Evolutionary conservation across 2,888 invertebrate species (phyloP).

Genomic region (Caenorhabditis auriculariae): DNA sequence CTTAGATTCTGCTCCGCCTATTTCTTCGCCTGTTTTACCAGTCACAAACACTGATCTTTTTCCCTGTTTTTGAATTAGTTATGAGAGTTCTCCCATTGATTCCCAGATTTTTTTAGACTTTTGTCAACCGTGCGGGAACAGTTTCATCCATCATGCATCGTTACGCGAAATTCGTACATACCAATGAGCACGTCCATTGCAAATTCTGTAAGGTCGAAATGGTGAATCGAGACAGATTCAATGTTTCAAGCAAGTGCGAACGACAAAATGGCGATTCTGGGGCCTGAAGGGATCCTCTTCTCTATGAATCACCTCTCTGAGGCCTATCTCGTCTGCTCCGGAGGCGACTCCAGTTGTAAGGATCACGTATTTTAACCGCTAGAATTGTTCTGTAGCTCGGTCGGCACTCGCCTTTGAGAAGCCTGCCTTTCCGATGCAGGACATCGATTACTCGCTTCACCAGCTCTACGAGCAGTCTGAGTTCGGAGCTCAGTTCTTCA

Average conservation of each 20-base stretch:
- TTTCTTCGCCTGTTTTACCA: no score
- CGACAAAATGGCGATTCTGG: constrained; percentile 55
- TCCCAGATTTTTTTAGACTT: constrained; percentile 57
- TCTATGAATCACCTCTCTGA: constrained; percentile 45
- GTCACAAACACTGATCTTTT: no score
- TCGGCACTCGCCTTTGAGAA: constrained; percentile 63
- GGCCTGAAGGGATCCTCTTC: constrained; percentile 58
- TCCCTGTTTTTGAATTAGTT: no score
- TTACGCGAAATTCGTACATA: constrained; percentile 64
- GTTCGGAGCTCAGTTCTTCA: constrained; percentile 32
- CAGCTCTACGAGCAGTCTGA: constrained; percentile 52
- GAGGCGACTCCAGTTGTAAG: constrained; percentile 43
- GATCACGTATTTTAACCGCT: no score
- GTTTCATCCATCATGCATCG: constrained; percentile 64
- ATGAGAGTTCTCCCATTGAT: no score
- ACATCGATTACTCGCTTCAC: constrained; percentile 62
- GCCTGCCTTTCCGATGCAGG: constrained; percentile 61
- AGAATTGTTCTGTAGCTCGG: no score
- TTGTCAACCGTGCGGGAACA: constrained; percentile 63
- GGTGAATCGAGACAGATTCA: neutral
- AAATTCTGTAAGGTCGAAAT: constrained; percentile 54
- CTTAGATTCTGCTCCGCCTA: no score
- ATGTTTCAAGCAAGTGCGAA: constrained; percentile 13
- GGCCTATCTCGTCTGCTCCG: constrained; percentile 43
- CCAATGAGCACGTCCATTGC: constrained; percentile 64